Base-by-base conservation (phyloP, 2,113 vertebrate genomes). In the Cryptotis parvus region DNA sequence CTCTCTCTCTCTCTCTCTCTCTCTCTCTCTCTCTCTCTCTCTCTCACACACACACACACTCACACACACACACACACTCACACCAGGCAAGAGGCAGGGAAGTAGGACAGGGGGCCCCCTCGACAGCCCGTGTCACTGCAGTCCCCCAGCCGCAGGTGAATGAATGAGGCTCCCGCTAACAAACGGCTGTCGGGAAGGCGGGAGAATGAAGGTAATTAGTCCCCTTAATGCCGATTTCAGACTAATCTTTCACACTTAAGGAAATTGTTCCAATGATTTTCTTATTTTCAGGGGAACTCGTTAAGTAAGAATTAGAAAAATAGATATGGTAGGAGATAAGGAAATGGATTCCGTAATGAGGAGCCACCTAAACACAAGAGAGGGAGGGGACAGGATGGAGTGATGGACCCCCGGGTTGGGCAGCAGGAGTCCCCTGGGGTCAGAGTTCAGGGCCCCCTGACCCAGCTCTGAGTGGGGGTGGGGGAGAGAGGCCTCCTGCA, bases 241-340 rank as follows among this genome's bases (percentile, higher is more conserved):
- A 90, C 94, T 96, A 95, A 97, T 97, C 96, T 97, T 97, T 97
- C 97, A 96, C 97, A 97, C 96, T 97, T 97, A 97, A 97, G 96
- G 96, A 97, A 98, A 97, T 93, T 93, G 93, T 96, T 97, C 96
- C 92, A 97, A 96, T 90, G 84, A 96, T 97, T 98, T 97, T 97
- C 96, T 96, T 98, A 97, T 97, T 97, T 98, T 95, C 96, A 96
- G 94, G 96, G 92, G 90, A 97, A 91, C 95, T 97, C 92, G 91
- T 98, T 97, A 98, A 97, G 95, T 95, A 97, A 96, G 94, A 97
- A 97, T 97, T 97, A 97, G 96, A 97, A 97, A 96, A 95, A 95
- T 94, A 97, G 97, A 97, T 91, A 94, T 89, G 61, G 91, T 87
- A 96, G 94, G 22, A 72, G 97, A 94, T 94, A 96, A 95, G 94